Evolutionary conservation across 2,113 vertebrate species (phyloP), one percentile per base, ranked within the genome.

Genomic region (Melanerpes aurifrons): DNA sequence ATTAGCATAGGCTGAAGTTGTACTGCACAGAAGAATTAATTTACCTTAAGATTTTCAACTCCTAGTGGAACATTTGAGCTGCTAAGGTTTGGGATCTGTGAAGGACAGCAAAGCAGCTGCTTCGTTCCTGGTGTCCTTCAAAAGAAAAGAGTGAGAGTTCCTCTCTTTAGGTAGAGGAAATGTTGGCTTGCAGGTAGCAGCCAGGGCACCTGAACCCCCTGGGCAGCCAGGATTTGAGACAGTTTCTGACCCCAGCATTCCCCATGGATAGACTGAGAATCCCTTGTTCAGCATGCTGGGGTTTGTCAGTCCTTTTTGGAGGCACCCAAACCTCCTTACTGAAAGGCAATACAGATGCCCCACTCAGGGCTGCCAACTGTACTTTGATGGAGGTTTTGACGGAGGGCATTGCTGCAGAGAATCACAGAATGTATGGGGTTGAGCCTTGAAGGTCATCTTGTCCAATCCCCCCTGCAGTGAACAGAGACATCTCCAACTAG

Each of bases 201-300:
- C 12, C 37, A 59, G 68, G 68, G 17, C 25, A 77, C 24, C 20
- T 61, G 48, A 82, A 29, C 3, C 9, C 22, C 6, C 12, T 25
- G 31, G 45, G 31, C 9, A 68, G 15, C 4, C 13, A 61, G 54
- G 47, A 71, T 71, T 43, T 87, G 25, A 82, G 72, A 26, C 3
- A 31, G 10, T 56, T 82, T 87, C 72, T 87, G 53, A 50, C 16
- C 15, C 62, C 29, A 63, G 26, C 19, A 54, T 86, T 92, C 22
- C 53, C 19, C 0, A 0, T 26, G 62, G n/a, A 15, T 19, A 56
- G 58, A 6, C 48, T 77, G 35, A 82, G 26, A 2, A 28, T 20
- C 37, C 47, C 37, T 48, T 59, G 15, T 31, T 92, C 16, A 37
- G 25, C 0, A 0, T 53, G 13, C 9, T 74, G 24, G 4, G 1